Evolutionary conservation across 2,113 vertebrate species (phyloP).

Genomic region (Butastur rufipennis): DNA sequence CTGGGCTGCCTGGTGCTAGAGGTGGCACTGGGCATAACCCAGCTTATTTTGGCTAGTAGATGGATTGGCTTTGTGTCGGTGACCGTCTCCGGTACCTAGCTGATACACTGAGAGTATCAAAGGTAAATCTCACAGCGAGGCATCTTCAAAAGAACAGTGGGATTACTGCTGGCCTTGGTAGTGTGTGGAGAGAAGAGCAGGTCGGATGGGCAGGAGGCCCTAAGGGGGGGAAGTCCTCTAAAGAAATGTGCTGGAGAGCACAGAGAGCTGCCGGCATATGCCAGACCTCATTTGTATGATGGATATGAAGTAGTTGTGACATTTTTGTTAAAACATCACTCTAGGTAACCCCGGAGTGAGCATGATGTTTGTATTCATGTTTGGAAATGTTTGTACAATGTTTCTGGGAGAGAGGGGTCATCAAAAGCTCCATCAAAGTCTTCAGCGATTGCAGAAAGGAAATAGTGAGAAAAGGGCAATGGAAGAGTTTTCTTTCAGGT

Average conservation of each 20-base stretch:
- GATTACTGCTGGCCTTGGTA: background rate
- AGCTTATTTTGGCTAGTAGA: background rate
- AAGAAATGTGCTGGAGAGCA: background rate
- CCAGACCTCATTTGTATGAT: background rate
- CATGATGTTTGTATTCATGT: background rate
- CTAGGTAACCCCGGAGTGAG: background rate
- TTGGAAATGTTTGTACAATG: background rate
- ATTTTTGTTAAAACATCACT: conserved; percentile 24
- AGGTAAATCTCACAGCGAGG: background rate
- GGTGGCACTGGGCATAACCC: background rate
- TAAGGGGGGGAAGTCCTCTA: background rate
- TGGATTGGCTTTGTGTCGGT: background rate
- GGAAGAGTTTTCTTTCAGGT: background rate
- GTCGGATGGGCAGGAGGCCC: background rate
- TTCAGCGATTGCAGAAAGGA: background rate
- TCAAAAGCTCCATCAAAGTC: background rate
- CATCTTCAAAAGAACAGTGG: background rate
- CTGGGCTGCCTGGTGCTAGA: background rate
- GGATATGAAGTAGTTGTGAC: conserved; percentile 7
- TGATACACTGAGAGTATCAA: background rate
- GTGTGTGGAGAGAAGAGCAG: background rate
- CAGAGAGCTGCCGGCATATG: background rate
- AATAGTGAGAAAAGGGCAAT: background rate
- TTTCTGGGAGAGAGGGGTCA: background rate
- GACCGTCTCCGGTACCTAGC: background rate